Conservation (phyloP, 1,140 invertebrate genomes). For the Ridgeia piscesae region DNA sequence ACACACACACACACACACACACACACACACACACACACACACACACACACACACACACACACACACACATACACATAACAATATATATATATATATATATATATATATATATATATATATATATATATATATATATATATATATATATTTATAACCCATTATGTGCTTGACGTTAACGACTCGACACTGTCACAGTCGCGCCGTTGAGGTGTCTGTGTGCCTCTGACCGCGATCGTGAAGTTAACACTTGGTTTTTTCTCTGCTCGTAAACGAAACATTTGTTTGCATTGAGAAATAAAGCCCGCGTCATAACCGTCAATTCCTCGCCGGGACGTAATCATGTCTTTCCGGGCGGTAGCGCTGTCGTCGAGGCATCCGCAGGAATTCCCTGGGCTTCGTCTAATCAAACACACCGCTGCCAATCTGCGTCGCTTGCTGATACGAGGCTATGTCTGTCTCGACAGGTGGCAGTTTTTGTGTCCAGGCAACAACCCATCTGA, state of each 20-base stretch:
- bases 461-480: not conserved
- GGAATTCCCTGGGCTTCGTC: not conserved
- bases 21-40: not conserved
- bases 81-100: too few relatives aligned
- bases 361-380: not conserved
- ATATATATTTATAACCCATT: not conserved
- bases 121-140: conserved; percentile 7
- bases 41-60: not conserved
- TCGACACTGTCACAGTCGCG: not conserved
- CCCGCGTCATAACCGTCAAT: not conserved
- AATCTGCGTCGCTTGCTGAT: not conserved
- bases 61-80: too few relatives aligned
- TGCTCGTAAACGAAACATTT: not conserved
- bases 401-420: not conserved
- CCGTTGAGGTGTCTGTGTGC: too few relatives aligned
- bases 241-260: not conserved
- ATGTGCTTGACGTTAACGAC: not conserved
- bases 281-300: not conserved
- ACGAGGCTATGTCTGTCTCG: not conserved
- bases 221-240: not conserved
- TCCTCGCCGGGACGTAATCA: not conserved
- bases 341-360: not conserved
- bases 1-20: not conserved
- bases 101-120: not conserved
- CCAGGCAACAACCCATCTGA: not conserved